These are phyloP conservation scores for Psammodynastes pulverulentus DNA, from an alignment of 2,113 vertebrate genomes.

Conservation along the genomic window DNA sequence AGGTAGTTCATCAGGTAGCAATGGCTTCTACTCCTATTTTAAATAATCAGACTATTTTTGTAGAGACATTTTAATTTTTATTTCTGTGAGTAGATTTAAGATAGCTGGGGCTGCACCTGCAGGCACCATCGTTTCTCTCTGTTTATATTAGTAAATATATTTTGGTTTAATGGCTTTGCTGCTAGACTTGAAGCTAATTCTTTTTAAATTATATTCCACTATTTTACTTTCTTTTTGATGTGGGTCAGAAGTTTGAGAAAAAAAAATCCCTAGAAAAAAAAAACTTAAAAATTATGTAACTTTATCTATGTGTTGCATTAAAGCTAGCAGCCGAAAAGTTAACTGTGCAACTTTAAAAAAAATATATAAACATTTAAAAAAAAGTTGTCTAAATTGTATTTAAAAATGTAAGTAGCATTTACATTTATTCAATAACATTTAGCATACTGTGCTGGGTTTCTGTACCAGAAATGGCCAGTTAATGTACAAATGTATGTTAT, in stretches of 20 bases:
- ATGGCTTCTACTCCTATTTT: conserved; percentile 99
- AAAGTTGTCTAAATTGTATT: conserved; percentile 83
- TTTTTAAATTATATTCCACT: conserved; percentile 76
- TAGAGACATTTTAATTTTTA: conserved; percentile 83
- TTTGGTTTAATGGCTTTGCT: conserved; percentile 80
- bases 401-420: conserved; percentile 86
- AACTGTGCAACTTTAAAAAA: conserved; percentile 70
- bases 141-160: conserved; percentile 73
- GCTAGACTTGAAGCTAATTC: conserved; percentile 78
- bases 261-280: conserved; percentile 72
- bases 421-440: conserved; percentile 84
- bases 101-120: conserved; percentile 69
- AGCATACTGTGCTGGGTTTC: conserved; percentile 80
- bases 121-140: conserved; percentile 72
- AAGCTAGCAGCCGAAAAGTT: conserved; percentile 77
- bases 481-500: conserved; percentile 82
- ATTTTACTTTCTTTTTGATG: conserved; percentile 73
- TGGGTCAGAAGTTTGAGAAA: conserved; percentile 73
- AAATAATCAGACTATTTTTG: conserved; percentile 87
- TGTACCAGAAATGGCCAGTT: conserved; percentile 85
- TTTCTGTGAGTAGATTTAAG: conserved; percentile 80
- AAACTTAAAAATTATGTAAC: conserved; percentile 71
- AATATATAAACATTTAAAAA: conserved; percentile 58
- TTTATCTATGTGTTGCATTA: conserved; percentile 76
- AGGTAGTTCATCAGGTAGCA: conserved; percentile 97